Base-by-base conservation (phyloP, 1,140 invertebrate genomes). In the Saccostrea echinata region DNA sequence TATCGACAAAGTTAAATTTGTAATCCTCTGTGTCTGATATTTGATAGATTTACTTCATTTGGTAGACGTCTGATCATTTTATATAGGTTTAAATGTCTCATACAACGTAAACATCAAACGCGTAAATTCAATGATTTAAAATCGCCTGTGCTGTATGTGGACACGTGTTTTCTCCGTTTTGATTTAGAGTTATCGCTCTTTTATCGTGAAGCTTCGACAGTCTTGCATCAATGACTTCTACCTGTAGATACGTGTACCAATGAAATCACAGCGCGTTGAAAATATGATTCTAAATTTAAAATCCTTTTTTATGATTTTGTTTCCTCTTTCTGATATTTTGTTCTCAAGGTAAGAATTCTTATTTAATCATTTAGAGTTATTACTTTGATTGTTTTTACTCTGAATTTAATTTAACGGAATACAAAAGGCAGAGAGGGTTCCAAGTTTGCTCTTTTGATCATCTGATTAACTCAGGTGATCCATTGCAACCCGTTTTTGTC, bases 241-340 rank as follows among this genome's bases (percentile, higher is more conserved):
- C 43, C 9, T 57, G 55, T 57, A 57, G n/a, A 16, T 27, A 76
- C 68, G 68, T 76, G 68, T 76, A 76, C 68, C 68, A 76, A 76
- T 76, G 68, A 76, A 76, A 76, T 76, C 12, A 16, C 13, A 27
- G 68, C 68, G 68, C 68, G 30, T 76, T 30, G 68, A 64, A 64
- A 64, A 64, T 43, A 43, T 61, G 55, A 6, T 8, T 21, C 55
- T n/a, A 61, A 61, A 18, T 61, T 61, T 21, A 61, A 61, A 61
- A 16, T 11, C 9, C 11, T 55, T 55, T 55, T 12, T 55, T 55
- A 13, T 61, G 1, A 18, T 21, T 21, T 61, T 61, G 0, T 3
- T 57, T 61, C 18, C n/a, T 61, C 6, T 61, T 61, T n/a, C 18
- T 21, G 55, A 6, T 61, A 21, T n/a, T 21, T 21, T 61, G 55